Conservation (phyloP, 92 coral and sea anemone genomes). For the Bergia sp. region DNA sequence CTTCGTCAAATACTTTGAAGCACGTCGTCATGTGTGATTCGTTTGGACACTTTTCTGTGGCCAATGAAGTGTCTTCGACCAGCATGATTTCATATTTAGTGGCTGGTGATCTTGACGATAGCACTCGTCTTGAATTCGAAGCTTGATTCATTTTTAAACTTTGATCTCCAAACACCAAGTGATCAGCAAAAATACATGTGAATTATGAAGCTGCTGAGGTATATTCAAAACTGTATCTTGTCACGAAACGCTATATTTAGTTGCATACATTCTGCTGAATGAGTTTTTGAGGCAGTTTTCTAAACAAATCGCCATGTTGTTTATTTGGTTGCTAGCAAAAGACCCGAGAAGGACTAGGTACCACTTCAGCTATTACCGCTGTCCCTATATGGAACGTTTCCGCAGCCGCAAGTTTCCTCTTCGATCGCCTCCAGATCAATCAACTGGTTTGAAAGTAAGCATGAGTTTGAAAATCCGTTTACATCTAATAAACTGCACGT, state of each 20-base stretch:
- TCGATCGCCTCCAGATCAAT: slow-evolving; percentile 32
- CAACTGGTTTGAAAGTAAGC: slow-evolving; percentile 40
- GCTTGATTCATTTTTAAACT: slow-evolving; percentile 48
- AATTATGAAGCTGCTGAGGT: too few relatives aligned
- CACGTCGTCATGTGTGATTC: slow-evolving; percentile 82
- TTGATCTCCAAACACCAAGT: background rate
- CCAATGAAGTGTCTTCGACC: slow-evolving; percentile 72
- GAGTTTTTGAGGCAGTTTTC: background rate
- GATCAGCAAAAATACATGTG: background rate
- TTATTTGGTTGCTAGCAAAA: slow-evolving; percentile 34
- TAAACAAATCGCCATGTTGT: background rate
- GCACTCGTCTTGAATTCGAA: slow-evolving; percentile 60
- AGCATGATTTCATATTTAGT: slow-evolving; percentile 92
- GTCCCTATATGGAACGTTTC: background rate
- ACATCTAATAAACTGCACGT: background rate
- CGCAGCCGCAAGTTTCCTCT: slow-evolving; percentile 16
- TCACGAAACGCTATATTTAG: background rate
- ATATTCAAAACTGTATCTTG: background rate
- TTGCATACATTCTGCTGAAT: background rate
- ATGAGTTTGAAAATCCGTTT: slow-evolving; percentile 22
- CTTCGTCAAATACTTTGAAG: slow-evolving; percentile 89
- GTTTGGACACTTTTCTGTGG: slow-evolving; percentile 67
- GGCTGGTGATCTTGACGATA: slow-evolving; percentile 89
- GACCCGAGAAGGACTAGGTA: background rate
- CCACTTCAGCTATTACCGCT: slow-evolving; percentile 21